Conservation (phyloP, 2,797 vertebrate genomes). For the Denticeps clupeoides region DNA sequence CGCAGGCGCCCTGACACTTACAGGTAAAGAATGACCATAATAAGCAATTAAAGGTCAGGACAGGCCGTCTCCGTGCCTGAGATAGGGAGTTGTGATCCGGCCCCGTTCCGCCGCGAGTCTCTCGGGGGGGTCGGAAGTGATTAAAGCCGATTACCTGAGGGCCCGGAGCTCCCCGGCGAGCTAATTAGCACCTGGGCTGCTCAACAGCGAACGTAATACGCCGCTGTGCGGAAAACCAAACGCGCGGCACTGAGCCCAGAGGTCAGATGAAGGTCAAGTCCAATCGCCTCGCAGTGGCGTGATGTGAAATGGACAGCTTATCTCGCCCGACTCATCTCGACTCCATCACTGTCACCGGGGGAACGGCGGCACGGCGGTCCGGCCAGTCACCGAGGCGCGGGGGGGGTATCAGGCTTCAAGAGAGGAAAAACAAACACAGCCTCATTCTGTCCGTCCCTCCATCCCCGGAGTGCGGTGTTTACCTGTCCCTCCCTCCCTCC, state of each 20-base stretch:
- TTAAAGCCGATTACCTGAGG: conserved; percentile 1
- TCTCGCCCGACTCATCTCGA: too few species aligned
- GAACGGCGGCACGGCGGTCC: too few species aligned
- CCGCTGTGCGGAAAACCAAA: too few species aligned
- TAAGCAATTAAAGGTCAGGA: conserved; percentile 1
- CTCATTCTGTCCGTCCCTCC: background rate
- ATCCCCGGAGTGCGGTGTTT: background rate
- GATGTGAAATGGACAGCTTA: too few species aligned
- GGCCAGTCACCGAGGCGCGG: too few species aligned
- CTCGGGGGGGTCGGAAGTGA: conserved; percentile 3
- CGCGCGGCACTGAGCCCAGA: too few species aligned
- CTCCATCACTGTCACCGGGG: too few species aligned
- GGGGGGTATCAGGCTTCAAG: too few species aligned
- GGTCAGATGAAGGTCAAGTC: too few species aligned
- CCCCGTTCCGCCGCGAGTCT: background rate
- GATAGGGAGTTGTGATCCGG: background rate
- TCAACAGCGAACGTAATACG: too few species aligned
- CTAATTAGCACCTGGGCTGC: background rate
- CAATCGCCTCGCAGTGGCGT: too few species aligned
- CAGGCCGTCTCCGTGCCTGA: background rate
- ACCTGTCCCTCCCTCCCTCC: background rate
- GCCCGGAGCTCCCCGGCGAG: background rate
- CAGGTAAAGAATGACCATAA: background rate
- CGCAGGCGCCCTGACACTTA: background rate
- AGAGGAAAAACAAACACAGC: background rate